Conservation (phyloP, 2,797 vertebrate genomes). For the Alcedo atthis region DNA sequence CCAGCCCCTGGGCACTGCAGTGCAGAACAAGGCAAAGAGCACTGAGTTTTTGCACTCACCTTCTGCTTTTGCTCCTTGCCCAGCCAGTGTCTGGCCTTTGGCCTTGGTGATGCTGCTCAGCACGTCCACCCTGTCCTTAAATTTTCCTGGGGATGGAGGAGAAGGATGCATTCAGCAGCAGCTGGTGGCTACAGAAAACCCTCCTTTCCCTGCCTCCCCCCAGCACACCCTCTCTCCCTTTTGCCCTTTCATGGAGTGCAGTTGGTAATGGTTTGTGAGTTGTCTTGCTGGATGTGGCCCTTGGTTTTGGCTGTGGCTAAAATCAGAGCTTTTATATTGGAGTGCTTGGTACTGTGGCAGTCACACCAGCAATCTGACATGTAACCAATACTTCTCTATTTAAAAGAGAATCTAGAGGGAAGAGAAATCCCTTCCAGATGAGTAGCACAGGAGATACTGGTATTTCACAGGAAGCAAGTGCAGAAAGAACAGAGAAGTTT, state of each 20-base stretch:
- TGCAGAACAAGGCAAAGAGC: background rate
- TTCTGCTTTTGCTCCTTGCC: constrained; percentile 81
- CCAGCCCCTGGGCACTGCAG: background rate
- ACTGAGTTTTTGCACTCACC: constrained; percentile 77
- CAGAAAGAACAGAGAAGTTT: background rate
- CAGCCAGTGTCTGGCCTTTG: constrained; percentile 71
- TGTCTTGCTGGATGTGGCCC: background rate
- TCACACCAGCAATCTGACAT: background rate
- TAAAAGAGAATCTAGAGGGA: background rate
- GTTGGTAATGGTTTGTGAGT: background rate
- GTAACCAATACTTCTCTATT: background rate
- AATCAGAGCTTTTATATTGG: background rate
- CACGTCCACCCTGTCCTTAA: constrained; percentile 87
- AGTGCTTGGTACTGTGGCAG: background rate
- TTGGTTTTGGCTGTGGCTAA: background rate
- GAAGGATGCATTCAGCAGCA: background rate
- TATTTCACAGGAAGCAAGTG: background rate
- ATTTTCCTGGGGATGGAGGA: constrained; percentile 85
- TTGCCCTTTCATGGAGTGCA: background rate
- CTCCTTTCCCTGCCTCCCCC: background rate
- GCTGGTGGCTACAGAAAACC: background rate
- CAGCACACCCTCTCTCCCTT: accelerated
- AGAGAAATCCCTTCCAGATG: background rate
- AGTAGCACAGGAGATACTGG: background rate
- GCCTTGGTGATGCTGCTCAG: constrained; percentile 84